phyloP scores from a whole-genome alignment of 30 jellyfish, hydroid and myxozoan genomes.

The Cassiopea xamachana region DNA sequence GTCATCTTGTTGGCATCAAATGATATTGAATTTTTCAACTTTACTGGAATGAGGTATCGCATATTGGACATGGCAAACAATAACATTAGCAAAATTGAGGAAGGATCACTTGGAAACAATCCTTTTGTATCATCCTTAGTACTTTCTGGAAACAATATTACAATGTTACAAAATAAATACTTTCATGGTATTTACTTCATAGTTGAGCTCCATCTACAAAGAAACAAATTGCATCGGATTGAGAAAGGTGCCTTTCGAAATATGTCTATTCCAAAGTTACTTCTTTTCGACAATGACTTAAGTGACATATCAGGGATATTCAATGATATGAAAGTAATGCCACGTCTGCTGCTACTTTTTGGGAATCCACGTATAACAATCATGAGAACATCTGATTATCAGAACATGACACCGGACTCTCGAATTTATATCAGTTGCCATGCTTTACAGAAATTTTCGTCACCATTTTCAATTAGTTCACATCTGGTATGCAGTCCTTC shows the following conservation, averaged over 20 bases:
- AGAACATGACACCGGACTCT: neutral
- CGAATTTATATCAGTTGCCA: neutral
- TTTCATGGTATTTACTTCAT: neutral
- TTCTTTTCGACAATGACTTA: no score
- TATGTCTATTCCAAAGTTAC: neutral
- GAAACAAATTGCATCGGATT: no score
- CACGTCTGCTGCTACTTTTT: neutral
- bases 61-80: constrained; percentile 2
- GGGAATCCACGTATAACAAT: no score
- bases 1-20: neutral
- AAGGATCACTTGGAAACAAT: neutral
- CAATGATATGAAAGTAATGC: neutral
- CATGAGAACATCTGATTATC: neutral
- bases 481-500: constrained; percentile 13
- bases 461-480: neutral
- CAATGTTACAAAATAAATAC: neutral
- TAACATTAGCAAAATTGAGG: neutral
- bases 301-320: neutral
- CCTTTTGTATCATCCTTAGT: neutral
- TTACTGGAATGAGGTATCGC: neutral
- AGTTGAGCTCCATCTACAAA: constrained; percentile 1
- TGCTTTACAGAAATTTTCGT: neutral
- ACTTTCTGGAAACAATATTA: neutral
- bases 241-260: no score
- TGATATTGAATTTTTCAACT: neutral